Evolutionary conservation across 2,888 invertebrate genomes (phyloP), one percentile per base, ranked within the genome.

Genomic region (Dexiosoma caninum): DNA sequence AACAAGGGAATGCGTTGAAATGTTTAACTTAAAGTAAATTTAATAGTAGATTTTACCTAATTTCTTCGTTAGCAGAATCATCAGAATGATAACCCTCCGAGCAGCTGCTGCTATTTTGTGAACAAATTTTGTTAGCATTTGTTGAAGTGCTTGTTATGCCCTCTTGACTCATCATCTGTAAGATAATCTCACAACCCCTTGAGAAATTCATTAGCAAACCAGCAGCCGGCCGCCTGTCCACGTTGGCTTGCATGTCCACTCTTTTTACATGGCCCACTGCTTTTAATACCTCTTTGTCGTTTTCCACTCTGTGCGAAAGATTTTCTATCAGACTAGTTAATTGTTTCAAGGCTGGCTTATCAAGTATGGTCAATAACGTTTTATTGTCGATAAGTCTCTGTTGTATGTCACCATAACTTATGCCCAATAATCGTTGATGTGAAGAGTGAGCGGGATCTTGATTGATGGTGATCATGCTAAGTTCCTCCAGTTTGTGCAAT

Each of bases 371-470:
- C 81, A 97, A 91, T 40, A 97, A 91, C 0, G 96, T 95, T 90
- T 97, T 97, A 91, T 98, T 97, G 91, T 97, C 97, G 86, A 97
- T 97, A 69, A 98, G 92, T 1, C 97, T 91, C 84, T 96, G 94
- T 89, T 97, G 97, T 60, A 98, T 96, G 88, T 97, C 97, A 8
- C 94, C 93, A 86, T 96, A 95, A 62, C 94, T 94, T 72, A 97
- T 92, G 60, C 96, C 95, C 82, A 98, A 91, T 55, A 97, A 93
- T 23, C 97, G 92, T 90, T 97, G 97, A 91, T 98, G 97, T 46
- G 96, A 96, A 0, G 96, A 95, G 40, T 95, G 94, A 0, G 95
- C 95, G 21, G 96, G 96, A 80, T 95, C 95, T 84, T 93, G 94
- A 85, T 92, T 93, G 40, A 92, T 89, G 21, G 92, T 92, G 55